Conservation (phyloP, 2,113 vertebrate species). For the Pipra filicauda region DNA sequence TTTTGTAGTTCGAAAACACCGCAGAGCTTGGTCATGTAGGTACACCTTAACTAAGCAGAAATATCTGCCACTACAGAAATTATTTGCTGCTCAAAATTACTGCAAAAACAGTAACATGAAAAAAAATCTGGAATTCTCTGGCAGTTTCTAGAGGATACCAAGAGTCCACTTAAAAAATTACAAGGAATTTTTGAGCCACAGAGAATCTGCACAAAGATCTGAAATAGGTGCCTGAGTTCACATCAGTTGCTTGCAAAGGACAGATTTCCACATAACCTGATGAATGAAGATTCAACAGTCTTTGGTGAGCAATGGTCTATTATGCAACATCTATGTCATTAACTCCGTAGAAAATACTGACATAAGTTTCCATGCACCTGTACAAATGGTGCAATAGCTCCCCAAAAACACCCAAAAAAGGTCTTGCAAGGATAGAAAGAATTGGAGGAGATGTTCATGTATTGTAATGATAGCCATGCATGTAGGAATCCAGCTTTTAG, state of each 20-base stretch:
- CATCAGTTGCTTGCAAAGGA: not conserved
- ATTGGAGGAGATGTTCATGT: not conserved
- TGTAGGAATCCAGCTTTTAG: not conserved
- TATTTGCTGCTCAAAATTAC: not conserved
- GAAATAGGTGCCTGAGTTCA: not conserved
- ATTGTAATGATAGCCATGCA: not conserved
- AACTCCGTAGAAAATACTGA: not conserved
- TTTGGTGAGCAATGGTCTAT: not conserved
- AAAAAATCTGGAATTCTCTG: not conserved
- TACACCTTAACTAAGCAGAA: not conserved
- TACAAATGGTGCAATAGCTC: not conserved
- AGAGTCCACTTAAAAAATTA: not conserved
- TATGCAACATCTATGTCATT: not conserved
- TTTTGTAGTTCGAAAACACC: not conserved
- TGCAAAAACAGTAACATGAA: not conserved
- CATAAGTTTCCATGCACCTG: not conserved
- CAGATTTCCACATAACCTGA: not conserved
- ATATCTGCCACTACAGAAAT: not conserved
- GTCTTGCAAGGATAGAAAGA: not conserved
- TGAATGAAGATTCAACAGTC: not conserved
- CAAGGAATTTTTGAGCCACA: not conserved
- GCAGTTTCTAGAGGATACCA: not conserved
- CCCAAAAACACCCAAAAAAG: accelerated
- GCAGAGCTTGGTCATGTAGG: not conserved
- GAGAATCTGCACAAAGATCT: not conserved